Conservation (phyloP, 2,888 invertebrate species). For the Theretra japonica region DNA sequence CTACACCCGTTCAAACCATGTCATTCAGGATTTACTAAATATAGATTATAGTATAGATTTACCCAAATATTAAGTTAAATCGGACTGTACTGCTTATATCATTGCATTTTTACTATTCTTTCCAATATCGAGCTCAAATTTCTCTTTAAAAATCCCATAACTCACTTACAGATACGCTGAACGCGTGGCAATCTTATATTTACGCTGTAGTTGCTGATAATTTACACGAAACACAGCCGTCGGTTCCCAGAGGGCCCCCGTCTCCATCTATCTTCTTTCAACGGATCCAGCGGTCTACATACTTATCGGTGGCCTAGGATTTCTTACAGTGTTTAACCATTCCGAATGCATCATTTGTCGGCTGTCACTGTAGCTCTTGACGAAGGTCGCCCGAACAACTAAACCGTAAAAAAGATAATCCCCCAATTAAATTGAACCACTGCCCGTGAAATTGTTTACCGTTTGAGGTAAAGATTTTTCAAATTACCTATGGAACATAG, state of each 20-base stretch:
- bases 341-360: conserved; percentile 76
- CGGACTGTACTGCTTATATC: too few relatives aligned
- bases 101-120: too few relatives aligned
- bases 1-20: too few relatives aligned
- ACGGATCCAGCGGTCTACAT: conserved; percentile 30
- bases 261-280: conserved; percentile 25
- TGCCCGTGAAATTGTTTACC: conserved; percentile 81
- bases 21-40: too few relatives aligned
- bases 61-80: too few relatives aligned
- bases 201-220: background rate
- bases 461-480: conserved; percentile 66
- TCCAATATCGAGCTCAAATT: too few relatives aligned
- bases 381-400: conserved; percentile 66
- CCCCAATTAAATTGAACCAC: conserved; percentile 80
- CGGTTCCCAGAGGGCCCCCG: conserved; percentile 10
- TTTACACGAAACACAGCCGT: conserved; percentile 18
- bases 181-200: background rate
- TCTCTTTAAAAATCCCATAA: background rate
- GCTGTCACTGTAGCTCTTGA: conserved; percentile 72
- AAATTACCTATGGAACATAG: conserved; percentile 36
- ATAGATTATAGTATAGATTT: too few relatives aligned
- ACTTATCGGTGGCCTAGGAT: conserved; percentile 40
- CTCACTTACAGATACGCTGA: background rate
- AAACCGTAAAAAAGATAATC: conserved; percentile 77
- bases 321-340: conserved; percentile 52